These are phyloP conservation scores for Coleophora deauratella DNA, from an alignment of 2,888 invertebrate species.

Conservation along the genomic window DNA sequence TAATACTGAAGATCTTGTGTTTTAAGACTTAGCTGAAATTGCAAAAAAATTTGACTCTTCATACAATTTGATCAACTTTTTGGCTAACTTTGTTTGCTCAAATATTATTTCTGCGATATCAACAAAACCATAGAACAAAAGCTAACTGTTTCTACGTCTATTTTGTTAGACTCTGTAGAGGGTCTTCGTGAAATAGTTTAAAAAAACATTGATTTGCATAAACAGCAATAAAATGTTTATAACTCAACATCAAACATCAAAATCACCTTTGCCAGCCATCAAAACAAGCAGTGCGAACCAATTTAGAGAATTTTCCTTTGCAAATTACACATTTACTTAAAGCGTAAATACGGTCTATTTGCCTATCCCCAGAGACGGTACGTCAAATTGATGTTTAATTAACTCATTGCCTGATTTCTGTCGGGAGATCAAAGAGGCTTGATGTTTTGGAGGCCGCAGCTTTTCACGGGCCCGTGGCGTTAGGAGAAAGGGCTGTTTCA, in stretches of 20 bases:
- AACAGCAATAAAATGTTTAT: neutral
- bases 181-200: too few relatives aligned
- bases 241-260: too few relatives aligned
- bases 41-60: too few relatives aligned
- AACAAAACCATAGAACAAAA: too few relatives aligned
- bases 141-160: too few relatives aligned
- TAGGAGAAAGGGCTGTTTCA: neutral
- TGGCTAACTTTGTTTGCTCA: too few relatives aligned
- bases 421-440: slow-evolving; percentile 43
- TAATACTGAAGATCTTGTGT: too few relatives aligned
- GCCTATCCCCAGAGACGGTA: slow-evolving; percentile 16
- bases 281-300: neutral
- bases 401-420: slow-evolving; percentile 48
- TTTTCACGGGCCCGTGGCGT: slow-evolving; percentile 18
- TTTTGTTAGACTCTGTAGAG: too few relatives aligned
- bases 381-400: slow-evolving; percentile 53
- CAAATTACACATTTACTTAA: slow-evolving; percentile 5
- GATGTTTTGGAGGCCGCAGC: slow-evolving; percentile 31
- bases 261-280: too few relatives aligned
- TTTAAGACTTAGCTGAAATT: too few relatives aligned
- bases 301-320: slow-evolving; percentile 1
- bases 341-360: slow-evolving; percentile 3
- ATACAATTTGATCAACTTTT: too few relatives aligned
- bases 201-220: neutral
- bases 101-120: too few relatives aligned